Conservation (phyloP, 2,113 vertebrate species). For the Tychaedon coryphoeus region DNA sequence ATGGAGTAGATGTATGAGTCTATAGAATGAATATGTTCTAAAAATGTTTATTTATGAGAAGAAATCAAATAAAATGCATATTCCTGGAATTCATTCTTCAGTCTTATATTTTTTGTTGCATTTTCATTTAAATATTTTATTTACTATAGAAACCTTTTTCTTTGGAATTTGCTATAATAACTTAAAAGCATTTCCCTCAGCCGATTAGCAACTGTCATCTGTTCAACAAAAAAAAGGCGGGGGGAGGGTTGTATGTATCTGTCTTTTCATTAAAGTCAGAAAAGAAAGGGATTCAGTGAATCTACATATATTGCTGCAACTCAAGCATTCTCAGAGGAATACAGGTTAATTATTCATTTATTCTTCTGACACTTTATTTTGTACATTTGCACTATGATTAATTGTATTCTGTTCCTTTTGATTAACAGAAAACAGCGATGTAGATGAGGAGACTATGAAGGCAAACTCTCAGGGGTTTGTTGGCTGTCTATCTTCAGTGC, state of each 20-base stretch:
- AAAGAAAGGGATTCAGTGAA: neutral
- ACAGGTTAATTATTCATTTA: slow-evolving; percentile 34
- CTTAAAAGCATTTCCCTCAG: neutral
- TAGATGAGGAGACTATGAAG: slow-evolving; percentile 81
- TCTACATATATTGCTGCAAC: neutral
- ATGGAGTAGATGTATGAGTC: neutral
- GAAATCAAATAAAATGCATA: neutral
- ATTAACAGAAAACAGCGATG: slow-evolving; percentile 60
- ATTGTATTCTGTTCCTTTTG: slow-evolving; percentile 42
- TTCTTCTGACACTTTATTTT: neutral
- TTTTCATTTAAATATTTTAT: neutral
- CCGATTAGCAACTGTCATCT: neutral
- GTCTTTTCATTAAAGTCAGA: slow-evolving; percentile 16
- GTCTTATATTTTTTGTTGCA: neutral
- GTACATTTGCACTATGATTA: neutral
- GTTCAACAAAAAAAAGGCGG: neutral
- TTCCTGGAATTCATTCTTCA: neutral
- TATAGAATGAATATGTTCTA: neutral
- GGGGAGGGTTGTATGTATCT: neutral
- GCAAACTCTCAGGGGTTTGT: slow-evolving; percentile 83
- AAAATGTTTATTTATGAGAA: neutral
- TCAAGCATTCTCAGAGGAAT: neutral
- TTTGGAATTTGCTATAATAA: neutral
- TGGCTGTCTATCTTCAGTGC: slow-evolving; percentile 89
- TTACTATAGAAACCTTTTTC: neutral